phyloP scores from a whole-genome alignment of 2,888 invertebrate genomes.

The Cinara cedri region DNA sequence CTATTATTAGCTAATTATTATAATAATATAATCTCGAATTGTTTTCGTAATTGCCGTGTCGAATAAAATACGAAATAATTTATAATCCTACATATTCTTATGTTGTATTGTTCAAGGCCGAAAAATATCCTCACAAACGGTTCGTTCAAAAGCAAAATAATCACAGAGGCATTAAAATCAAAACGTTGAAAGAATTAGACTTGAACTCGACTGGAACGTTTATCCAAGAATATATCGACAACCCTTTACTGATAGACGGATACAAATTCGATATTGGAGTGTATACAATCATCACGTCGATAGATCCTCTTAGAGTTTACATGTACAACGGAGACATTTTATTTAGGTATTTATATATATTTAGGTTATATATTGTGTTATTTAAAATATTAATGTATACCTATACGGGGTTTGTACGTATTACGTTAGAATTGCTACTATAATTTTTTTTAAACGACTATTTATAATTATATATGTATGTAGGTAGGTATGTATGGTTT shows the following conservation, averaged over 20 bases:
- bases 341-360: slow-evolving; percentile 70
- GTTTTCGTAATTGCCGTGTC: no score
- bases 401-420: no score
- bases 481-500: background rate
- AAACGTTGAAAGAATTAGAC: slow-evolving; percentile 74
- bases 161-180: slow-evolving; percentile 85
- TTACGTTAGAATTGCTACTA: no score
- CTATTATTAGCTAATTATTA: no score
- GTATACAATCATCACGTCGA: slow-evolving; percentile 88
- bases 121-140: slow-evolving; percentile 70
- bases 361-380: background rate
- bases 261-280: slow-evolving; percentile 97
- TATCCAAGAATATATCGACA: slow-evolving; percentile 87
- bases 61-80: no score
- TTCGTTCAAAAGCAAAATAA: slow-evolving; percentile 93
- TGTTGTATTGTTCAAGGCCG: slow-evolving; percentile 63
- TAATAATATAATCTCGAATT: no score
- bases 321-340: slow-evolving; percentile 88
- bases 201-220: slow-evolving; percentile 76
- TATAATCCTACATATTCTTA: no score
- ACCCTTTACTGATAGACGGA: slow-evolving; percentile 87
- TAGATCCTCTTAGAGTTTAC: slow-evolving; percentile 88
- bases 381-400: background rate
- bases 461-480: background rate
- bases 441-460: background rate